Evolutionary conservation across 2,113 vertebrate species (phyloP).

Genomic region (Channa argus): DNA sequence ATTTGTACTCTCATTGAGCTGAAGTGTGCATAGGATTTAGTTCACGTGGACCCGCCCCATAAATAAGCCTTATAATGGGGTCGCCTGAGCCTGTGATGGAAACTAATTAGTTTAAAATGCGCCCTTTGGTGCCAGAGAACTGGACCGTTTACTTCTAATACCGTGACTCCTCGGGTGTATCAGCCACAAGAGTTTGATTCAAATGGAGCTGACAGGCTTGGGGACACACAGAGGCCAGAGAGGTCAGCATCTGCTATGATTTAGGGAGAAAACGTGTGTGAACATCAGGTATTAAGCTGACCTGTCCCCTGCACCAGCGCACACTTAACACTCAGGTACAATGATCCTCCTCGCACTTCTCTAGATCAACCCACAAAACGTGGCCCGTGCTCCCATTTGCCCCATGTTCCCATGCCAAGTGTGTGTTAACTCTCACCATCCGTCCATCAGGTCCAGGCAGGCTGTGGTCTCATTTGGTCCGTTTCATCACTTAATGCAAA

Average conservation of each 20-base stretch:
- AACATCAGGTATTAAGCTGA: slow-evolving; percentile 43
- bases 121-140: slow-evolving; percentile 36
- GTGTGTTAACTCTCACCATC: not conserved
- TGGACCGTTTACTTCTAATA: slow-evolving; percentile 44
- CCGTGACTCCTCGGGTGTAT: slow-evolving; percentile 39
- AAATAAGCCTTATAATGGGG: slow-evolving; percentile 41
- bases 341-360: slow-evolving; percentile 54
- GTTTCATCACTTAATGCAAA: slow-evolving; percentile 47
- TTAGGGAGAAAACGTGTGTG: slow-evolving; percentile 18
- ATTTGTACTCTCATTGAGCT: not conserved
- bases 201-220: not conserved
- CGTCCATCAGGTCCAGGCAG: too few species aligned
- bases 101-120: slow-evolving; percentile 41
- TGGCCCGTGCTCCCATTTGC: not conserved
- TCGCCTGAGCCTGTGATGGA: slow-evolving; percentile 41
- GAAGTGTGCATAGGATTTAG: slow-evolving; percentile 21
- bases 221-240: not conserved
- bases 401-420: not conserved
- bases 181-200: slow-evolving; percentile 15
- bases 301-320: slow-evolving; percentile 49
- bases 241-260: slow-evolving; percentile 23
- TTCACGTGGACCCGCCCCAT: slow-evolving; percentile 43
- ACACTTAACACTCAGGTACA: slow-evolving; percentile 72
- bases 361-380: not conserved
- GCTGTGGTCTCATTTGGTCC: slow-evolving; percentile 27